Evolutionary conservation across 2,797 vertebrate species (phyloP).

Genomic region (Hydrophis major): DNA sequence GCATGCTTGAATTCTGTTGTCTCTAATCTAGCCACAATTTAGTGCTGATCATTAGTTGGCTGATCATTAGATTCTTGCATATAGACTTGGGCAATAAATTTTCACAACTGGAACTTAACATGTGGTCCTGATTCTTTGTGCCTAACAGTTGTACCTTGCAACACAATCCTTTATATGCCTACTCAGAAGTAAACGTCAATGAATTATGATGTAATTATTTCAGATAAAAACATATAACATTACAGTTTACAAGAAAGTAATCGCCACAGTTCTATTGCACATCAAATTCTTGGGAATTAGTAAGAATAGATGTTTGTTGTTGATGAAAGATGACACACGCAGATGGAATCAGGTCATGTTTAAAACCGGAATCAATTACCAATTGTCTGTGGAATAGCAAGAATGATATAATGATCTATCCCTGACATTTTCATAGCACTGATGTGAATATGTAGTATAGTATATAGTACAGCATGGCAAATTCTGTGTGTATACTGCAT

Average conservation of each 20-base stretch:
- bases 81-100: background rate
- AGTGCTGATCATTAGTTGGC: background rate
- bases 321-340: slow-evolving; percentile 45
- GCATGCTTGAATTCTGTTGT: background rate
- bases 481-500: slow-evolving; percentile 30
- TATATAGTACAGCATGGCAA: background rate
- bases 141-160: slow-evolving; percentile 1
- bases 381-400: slow-evolving; percentile 17
- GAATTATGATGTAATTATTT: background rate
- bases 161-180: background rate
- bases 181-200: background rate
- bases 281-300: slow-evolving; percentile 24
- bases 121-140: background rate
- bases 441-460: background rate
- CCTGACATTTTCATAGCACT: slow-evolving; percentile 66
- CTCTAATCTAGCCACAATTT: background rate
- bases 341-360: slow-evolving; percentile 60
- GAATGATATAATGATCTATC: slow-evolving; percentile 73
- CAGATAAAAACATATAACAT: background rate
- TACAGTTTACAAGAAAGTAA: slow-evolving; percentile 17
- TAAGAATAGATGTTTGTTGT: background rate
- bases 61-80: background rate
- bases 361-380: slow-evolving; percentile 57
- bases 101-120: background rate
- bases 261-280: slow-evolving; percentile 24